These are phyloP conservation scores for Parasteatoda tepidariorum DNA, from an alignment of 1,140 invertebrate genomes.

Conservation along the genomic window DNA sequence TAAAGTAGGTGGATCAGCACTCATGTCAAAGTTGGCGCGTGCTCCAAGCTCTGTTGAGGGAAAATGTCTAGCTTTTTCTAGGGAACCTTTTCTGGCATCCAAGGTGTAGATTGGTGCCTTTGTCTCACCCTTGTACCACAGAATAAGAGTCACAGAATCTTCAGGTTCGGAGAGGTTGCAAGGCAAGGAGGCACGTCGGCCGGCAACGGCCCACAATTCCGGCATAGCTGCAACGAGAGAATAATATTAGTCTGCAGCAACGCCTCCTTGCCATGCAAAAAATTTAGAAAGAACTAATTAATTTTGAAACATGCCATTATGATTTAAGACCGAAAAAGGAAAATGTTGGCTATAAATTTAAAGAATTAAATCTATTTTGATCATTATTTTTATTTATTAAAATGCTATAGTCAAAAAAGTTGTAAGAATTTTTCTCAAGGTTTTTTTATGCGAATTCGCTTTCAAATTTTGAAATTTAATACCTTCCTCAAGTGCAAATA, in stretches of 20 bases:
- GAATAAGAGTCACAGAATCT: constrained; percentile 82
- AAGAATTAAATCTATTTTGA: too few species aligned
- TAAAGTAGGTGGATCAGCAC: constrained; percentile 58
- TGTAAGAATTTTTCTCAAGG: too few species aligned
- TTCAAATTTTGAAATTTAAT: too few species aligned
- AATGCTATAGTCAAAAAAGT: too few species aligned
- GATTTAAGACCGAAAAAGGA: too few species aligned
- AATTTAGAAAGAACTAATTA: too few species aligned
- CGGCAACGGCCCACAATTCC: constrained; percentile 74
- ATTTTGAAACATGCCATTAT: too few species aligned
- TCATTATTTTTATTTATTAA: too few species aligned
- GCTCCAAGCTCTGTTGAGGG: constrained; percentile 57
- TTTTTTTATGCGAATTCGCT: too few species aligned
- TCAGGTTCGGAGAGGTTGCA: constrained; percentile 81
- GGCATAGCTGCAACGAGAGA: constrained; percentile 62
- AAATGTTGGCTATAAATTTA: too few species aligned
- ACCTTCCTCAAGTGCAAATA: too few species aligned
- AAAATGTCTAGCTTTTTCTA: constrained; percentile 62
- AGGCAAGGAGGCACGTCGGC: constrained; percentile 79
- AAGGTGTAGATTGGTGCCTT: constrained; percentile 64
- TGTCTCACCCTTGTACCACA: constrained; percentile 85
- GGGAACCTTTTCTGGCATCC: constrained; percentile 62
- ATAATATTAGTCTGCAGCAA: constrained; percentile 45
- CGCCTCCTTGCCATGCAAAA: constrained; percentile 48
- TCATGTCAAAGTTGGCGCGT: constrained; percentile 63